These are phyloP conservation scores for Lepidurus arcticus DNA, from an alignment of 1,140 invertebrate species.

Conservation along the genomic window DNA sequence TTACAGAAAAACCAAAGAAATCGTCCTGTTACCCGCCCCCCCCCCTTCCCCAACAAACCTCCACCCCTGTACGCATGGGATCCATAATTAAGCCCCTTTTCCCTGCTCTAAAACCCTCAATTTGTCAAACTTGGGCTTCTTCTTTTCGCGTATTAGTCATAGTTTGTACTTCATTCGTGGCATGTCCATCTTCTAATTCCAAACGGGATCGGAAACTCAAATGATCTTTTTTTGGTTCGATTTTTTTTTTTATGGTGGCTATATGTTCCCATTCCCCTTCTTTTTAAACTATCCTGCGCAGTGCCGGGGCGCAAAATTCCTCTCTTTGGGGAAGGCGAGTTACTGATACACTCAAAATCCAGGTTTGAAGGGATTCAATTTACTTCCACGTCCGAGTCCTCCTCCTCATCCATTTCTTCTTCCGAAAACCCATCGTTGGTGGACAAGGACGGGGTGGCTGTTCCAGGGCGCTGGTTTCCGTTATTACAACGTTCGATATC, in stretches of 20 bases:
- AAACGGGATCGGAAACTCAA: not conserved
- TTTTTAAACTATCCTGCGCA: too few relatives aligned
- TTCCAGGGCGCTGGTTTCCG: slow-evolving; percentile 34
- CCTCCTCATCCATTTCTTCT: slow-evolving; percentile 37
- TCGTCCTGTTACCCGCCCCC: too few relatives aligned
- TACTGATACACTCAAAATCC: slow-evolving; percentile 36
- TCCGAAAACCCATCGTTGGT: slow-evolving; percentile 33
- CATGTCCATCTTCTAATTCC: slow-evolving; percentile 18
- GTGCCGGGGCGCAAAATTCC: not conserved
- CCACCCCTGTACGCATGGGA: too few relatives aligned
- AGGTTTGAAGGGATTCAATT: slow-evolving; percentile 32
- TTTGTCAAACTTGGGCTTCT: not conserved
- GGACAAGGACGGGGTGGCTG: slow-evolving; percentile 36
- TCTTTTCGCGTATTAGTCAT: slow-evolving; percentile 26
- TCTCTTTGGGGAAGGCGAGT: slow-evolving; percentile 32
- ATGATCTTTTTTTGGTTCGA: too few relatives aligned
- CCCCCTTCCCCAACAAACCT: too few relatives aligned
- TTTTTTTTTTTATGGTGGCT: too few relatives aligned
- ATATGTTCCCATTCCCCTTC: too few relatives aligned
- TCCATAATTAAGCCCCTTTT: too few relatives aligned
- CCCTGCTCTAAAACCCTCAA: too few relatives aligned
- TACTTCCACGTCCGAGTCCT: slow-evolving; percentile 33
- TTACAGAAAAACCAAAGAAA: too few relatives aligned
- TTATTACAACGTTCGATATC: slow-evolving; percentile 37
- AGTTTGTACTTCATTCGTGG: slow-evolving; percentile 29